Conservation (phyloP, 2,888 invertebrate genomes). For the Xestia c-nigrum region DNA sequence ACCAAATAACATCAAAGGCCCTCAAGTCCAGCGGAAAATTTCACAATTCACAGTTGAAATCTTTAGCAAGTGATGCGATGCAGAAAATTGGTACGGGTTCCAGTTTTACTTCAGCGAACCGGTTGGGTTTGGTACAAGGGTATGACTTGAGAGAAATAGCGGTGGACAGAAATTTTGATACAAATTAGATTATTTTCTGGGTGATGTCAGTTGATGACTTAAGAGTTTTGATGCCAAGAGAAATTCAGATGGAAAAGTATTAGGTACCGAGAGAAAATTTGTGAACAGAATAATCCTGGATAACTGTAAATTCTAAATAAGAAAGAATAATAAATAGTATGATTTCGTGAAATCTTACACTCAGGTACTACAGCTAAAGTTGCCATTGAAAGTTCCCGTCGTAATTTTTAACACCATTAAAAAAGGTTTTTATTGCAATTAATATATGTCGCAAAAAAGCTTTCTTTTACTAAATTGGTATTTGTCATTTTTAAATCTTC, state of each 20-base stretch:
- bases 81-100: conserved; percentile 81
- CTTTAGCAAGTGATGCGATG: conserved; percentile 73
- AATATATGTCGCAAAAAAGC: background rate
- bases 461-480: background rate
- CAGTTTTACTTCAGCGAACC: conserved; percentile 56
- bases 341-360: background rate
- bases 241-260: background rate
- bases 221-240: background rate
- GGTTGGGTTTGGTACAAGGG: conserved; percentile 36
- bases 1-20: conserved; percentile 56
- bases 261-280: background rate
- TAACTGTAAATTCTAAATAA: background rate
- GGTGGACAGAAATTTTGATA: conserved; percentile 12
- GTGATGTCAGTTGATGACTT: background rate
- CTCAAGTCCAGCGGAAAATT: conserved; percentile 63
- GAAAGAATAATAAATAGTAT: background rate
- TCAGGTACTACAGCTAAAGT: background rate
- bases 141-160: conserved; percentile 3
- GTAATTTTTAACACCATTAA: background rate
- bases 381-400: background rate
- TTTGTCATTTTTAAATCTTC: background rate
- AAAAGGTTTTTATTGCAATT: background rate
- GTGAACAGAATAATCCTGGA: background rate
- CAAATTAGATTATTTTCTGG: conserved; percentile 12
- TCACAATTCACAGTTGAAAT: conserved; percentile 77